Evolutionary conservation across 2,113 vertebrate genomes (phyloP).

Genomic region (Caranx melampygus): DNA sequence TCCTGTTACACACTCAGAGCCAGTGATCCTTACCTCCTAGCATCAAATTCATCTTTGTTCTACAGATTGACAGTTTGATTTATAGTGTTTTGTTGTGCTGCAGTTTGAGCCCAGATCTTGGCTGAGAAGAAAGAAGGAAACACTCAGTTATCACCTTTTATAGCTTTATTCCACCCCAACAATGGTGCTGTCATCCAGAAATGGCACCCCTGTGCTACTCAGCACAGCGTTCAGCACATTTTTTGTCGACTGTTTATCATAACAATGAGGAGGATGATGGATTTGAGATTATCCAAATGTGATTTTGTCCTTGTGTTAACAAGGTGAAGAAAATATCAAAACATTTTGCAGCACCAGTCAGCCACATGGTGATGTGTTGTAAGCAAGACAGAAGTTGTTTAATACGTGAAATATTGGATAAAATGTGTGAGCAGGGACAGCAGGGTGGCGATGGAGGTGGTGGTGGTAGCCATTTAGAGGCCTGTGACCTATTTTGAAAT

Average conservation of each 20-base stretch:
- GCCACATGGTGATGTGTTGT: not conserved
- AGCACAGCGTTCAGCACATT: conserved; percentile 30
- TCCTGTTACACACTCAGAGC: conserved; percentile 48
- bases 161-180: conserved; percentile 48
- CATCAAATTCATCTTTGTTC: conserved; percentile 71
- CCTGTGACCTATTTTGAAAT: not conserved
- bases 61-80: conserved; percentile 75
- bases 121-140: conserved; percentile 22
- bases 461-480: not conserved
- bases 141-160: conserved; percentile 34
- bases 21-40: conserved; percentile 70
- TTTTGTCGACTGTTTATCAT: conserved; percentile 43
- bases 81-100: conserved; percentile 51
- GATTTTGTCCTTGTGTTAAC: conserved; percentile 22
- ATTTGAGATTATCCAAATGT: conserved; percentile 34
- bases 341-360: not conserved
- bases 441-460: not conserved
- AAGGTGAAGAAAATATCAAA: not conserved
- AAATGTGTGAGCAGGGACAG: not conserved
- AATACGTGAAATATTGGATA: not conserved
- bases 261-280: conserved; percentile 34
- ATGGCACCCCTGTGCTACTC: conserved; percentile 22
- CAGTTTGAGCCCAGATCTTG: conserved; percentile 41
- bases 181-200: conserved; percentile 40
- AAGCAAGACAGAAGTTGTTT: not conserved